Evolutionary conservation across 2,888 invertebrate genomes (phyloP).

Genomic region (Heliconius ismenius): DNA sequence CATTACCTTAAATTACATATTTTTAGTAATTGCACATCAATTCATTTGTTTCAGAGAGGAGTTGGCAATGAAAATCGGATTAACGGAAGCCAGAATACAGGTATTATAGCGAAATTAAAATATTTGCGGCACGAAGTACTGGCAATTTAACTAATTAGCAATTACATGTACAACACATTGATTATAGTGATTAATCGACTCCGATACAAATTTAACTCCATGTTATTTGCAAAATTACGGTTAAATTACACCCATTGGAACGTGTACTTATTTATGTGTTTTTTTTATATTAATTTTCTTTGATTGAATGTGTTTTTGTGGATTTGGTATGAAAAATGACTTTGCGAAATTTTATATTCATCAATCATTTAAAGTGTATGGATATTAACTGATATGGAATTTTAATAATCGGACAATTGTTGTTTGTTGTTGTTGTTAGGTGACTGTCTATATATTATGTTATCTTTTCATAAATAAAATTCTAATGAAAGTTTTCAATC

Average conservation of each 20-base stretch:
- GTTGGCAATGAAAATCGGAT: slow-evolving; percentile 95
- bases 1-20: slow-evolving; percentile 10
- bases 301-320: slow-evolving; percentile 11
- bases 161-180: slow-evolving; percentile 36
- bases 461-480: no score
- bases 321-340: neutral
- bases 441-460: no score
- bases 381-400: slow-evolving; percentile 4
- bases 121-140: slow-evolving; percentile 34
- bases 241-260: slow-evolving; percentile 32
- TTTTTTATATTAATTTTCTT: slow-evolving; percentile 17
- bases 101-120: slow-evolving; percentile 76
- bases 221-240: slow-evolving; percentile 32
- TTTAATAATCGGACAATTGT: neutral
- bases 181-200: slow-evolving; percentile 39
- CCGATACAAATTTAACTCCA: slow-evolving; percentile 38
- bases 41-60: slow-evolving; percentile 90
- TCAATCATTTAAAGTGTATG: slow-evolving; percentile 6
- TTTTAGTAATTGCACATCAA: slow-evolving; percentile 28
- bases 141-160: slow-evolving; percentile 39
- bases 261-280: slow-evolving; percentile 13
- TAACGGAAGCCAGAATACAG: slow-evolving; percentile 97
- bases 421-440: no score
- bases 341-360: slow-evolving; percentile 3
- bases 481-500: no score